These are phyloP conservation scores for Omphaloscelis lunosa DNA, from an alignment of 2,888 invertebrate genomes.

Conservation along the genomic window DNA sequence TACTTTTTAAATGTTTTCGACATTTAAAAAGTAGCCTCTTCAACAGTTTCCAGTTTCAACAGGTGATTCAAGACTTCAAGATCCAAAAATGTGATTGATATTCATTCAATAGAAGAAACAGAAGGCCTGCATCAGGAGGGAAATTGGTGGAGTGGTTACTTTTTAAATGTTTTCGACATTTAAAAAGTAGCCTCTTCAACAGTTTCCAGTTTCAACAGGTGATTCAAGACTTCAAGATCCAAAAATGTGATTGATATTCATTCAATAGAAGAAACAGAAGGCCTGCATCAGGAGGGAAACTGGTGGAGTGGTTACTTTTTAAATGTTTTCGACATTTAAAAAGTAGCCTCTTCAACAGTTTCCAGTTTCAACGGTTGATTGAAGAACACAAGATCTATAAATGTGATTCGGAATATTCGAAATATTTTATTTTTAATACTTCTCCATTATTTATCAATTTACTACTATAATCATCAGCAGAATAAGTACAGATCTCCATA, in stretches of 20 bases:
- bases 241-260: background rate
- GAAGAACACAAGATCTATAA: background rate
- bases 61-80: background rate
- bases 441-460: too few species aligned
- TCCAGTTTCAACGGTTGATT: background rate
- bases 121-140: background rate
- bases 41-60: background rate
- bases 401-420: background rate
- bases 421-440: too few species aligned
- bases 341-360: background rate
- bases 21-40: background rate
- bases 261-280: too few species aligned
- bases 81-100: background rate
- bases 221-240: background rate
- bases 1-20: background rate
- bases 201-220: background rate
- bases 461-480: too few species aligned
- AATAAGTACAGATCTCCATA: too few species aligned
- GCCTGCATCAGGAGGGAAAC: background rate
- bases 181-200: slow-evolving; percentile 1
- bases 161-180: background rate
- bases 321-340: background rate
- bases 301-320: background rate
- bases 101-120: background rate
- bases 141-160: background rate